Base-by-base conservation (phyloP, 2,797 vertebrate species). In the Hemibagrus guttatus region DNA sequence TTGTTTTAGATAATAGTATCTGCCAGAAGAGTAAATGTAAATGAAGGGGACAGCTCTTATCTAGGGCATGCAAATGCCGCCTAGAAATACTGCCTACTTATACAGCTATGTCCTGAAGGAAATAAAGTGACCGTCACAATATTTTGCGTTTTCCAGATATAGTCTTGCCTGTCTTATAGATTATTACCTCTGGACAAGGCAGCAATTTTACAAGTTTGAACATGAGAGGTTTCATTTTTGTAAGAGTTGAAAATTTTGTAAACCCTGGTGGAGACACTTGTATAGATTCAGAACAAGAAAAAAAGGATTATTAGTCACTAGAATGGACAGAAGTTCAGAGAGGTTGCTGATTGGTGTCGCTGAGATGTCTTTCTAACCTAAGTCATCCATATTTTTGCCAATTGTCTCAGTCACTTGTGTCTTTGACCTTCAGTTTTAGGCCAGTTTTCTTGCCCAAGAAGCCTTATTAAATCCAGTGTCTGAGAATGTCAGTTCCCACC, bases 51-150 rank as follows among this genome's bases (percentile, higher is more conserved):
- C 79, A n/a, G 59, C 23, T 28, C 39, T 63, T 81, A 81, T 81
- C 79, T 63, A 19, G 79, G 79, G 59, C 79, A 81, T 63, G 58
- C 58, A 63, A 81, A 81, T 81, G 59, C 23, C 39, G 12, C 14
- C 59, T 39, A 17, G 11, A 46, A 81, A 81, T 63, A n/a, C 35
- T 28, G 39, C 79, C 80, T 49, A 66, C 59, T 81, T 64, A 81
- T 81, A 81, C 80, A 81, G 80, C 80, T 49, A 42, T 12, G 26
- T 81, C 42, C 80, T 66, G 35, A 64, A 64, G 46, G 61, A 49
- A 81, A 81, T 64, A 81, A 81, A 49, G 80, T 66, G 4, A n/a
- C 59, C 14, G 14, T 28, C 59, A 81, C 4, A 28, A 63, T 28
- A n/a, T 64, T 64, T 49, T 12, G 21, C 12, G 59, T 13, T 63